phyloP scores from a whole-genome alignment of 2,797 vertebrate genomes.

The Anguilla marmorata region DNA sequence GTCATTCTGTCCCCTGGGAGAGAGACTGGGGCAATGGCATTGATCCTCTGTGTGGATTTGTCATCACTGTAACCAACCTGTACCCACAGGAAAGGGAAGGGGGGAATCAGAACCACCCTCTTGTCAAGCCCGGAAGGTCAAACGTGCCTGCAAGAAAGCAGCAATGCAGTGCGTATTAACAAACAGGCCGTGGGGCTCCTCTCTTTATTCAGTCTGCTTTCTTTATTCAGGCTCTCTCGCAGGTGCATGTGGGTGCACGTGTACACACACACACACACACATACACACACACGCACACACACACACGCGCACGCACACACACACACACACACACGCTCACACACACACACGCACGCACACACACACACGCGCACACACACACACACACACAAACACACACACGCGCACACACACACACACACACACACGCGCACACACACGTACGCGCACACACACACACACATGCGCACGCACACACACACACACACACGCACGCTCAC shows the following conservation, averaged over 20 bases:
- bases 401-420: background rate
- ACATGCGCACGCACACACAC: background rate
- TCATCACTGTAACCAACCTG: slow-evolving; percentile 41
- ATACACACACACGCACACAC: background rate
- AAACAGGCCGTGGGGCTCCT: background rate
- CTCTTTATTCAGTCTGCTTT: background rate
- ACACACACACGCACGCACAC: no score
- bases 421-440: background rate
- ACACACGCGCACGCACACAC: background rate
- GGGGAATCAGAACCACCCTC: slow-evolving; percentile 20
- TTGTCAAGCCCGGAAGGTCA: slow-evolving; percentile 26
- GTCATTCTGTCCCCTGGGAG: slow-evolving; percentile 41
- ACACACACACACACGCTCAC: background rate
- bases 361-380: background rate
- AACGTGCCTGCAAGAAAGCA: slow-evolving; percentile 24
- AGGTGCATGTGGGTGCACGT: background rate
- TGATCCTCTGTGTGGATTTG: slow-evolving; percentile 49
- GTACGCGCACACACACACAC: background rate
- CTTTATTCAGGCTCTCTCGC: background rate
- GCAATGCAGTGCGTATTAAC: background rate
- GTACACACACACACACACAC: background rate
- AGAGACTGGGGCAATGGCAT: slow-evolving; percentile 51
- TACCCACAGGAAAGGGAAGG: slow-evolving; percentile 28
- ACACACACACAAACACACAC: background rate
- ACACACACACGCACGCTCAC: background rate